phyloP scores from a whole-genome alignment of 2,113 vertebrate genomes.

The Cinclus cinclus region DNA sequence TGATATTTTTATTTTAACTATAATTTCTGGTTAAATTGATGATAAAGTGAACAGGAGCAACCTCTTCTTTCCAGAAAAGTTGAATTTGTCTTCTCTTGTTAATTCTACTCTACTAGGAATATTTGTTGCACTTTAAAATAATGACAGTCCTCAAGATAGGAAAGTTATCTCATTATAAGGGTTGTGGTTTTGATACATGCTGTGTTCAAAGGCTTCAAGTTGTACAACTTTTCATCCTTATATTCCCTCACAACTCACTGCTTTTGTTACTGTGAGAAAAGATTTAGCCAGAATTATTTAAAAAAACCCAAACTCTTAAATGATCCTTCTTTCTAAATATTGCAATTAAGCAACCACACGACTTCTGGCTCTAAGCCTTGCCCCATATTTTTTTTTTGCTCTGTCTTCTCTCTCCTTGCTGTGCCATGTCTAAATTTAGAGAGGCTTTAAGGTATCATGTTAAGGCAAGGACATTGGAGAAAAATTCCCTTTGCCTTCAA shows the following conservation, averaged over 20 bases:
- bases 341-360: not conserved
- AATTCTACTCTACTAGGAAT: not conserved
- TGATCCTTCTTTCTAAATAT: not conserved
- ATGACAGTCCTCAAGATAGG: not conserved
- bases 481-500: not conserved
- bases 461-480: not conserved
- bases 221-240: not conserved
- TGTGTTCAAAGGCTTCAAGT: not conserved
- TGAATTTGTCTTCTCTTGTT: not conserved
- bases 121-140: not conserved
- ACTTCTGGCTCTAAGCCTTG: not conserved
- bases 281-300: not conserved
- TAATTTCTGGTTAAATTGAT: not conserved
- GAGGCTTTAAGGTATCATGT: not conserved
- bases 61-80: not conserved
- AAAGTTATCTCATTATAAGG: not conserved
- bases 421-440: slow-evolving; percentile 40
- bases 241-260: not conserved
- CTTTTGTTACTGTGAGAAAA: not conserved
- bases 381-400: not conserved
- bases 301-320: not conserved
- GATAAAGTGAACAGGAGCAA: not conserved
- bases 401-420: not conserved
- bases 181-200: not conserved
- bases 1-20: not conserved